Percentiles rank a stretch among this genome's conserved stretches.
Conservation (phyloP, 2,113 vertebrate genomes). For the Hyaena hyaena region DNA sequence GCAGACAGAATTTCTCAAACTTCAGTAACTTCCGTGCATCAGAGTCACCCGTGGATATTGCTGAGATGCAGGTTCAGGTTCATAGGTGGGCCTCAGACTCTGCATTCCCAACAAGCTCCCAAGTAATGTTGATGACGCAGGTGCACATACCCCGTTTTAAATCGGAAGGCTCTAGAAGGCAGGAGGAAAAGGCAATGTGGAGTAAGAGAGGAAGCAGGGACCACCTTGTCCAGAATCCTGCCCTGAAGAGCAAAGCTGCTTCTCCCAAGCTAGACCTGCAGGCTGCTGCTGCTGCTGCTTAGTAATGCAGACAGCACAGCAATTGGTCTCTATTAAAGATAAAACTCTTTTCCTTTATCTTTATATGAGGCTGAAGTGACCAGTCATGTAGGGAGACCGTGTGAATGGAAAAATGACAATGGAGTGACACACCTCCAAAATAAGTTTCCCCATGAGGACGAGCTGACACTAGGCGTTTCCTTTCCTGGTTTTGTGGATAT, state of each 20-base stretch:
- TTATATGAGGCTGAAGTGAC: background rate
- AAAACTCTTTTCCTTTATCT: slow-evolving; percentile 43
- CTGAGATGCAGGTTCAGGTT: background rate
- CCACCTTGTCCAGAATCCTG: no score
- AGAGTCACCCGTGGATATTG: background rate
- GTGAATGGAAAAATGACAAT: background rate
- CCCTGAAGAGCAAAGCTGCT: background rate
- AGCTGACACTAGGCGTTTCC: fast-evolving
- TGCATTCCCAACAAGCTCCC: background rate
- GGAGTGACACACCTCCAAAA: background rate
- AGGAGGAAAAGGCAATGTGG: background rate
- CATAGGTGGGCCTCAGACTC: background rate
- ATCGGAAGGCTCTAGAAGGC: background rate
- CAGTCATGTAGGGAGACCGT: background rate
- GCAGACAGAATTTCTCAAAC: background rate
- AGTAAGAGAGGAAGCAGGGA: background rate
- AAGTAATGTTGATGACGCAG: background rate
- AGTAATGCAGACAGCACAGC: background rate
- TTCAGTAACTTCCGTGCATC: background rate
- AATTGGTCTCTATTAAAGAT: background rate
- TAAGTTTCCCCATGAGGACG: background rate
- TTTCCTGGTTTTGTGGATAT: background rate
- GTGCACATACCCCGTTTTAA: background rate
- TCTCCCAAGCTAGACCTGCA: background rate
- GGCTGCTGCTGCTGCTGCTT: background rate